Evolutionary conservation across 2,888 invertebrate species (phyloP), one percentile per base, ranked within the genome.

Genomic region (Stramonita haemastoma): DNA sequence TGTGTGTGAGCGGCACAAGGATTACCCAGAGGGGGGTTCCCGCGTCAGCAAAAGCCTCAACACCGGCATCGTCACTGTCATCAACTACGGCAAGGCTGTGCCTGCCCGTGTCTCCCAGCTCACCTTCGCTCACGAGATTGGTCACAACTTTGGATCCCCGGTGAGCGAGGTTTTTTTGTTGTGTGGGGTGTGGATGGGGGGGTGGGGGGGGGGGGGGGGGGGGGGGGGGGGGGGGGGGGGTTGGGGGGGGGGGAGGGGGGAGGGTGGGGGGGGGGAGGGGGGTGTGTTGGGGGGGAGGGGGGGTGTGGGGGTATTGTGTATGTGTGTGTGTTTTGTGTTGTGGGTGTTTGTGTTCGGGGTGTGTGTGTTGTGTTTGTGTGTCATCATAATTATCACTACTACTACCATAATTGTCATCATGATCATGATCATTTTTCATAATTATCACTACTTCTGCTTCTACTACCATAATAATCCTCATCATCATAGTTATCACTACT

Each of bases 11-110:
- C 98, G 98, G 96, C 98, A 98, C 96, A 99, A 99, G 96, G 98
- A 90, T 19, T 93, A 93, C 96, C 99, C 98, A 0, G 98, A 98
- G 89, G 98, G 98, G 83, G 99, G 99, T 89, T 98, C 98, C 97
- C 98, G 98, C 96, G 98, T 99, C 95, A 98, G 98, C 93, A 97
- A 99, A 91, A 98, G 98, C 22, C 97, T 99, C 81, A 99, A 99
- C 96, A 99, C 99, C 0, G 99, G 99, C 90, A 99, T 99, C 95
- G 99, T 99, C 92, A 99, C 99, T 0, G 98, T 99, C 96, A 98
- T 99, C 91, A 99, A 99, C 97, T 99, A 99, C 96, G 99, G 99
- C 96, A 98, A 98, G 95, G 97, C 98, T 73, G 99, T 99, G 89
- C 99, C 99, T 90, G 98, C 99, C 0, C 98, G 99, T 96, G 99